phyloP scores from a whole-genome alignment of 2,888 invertebrate species.

The Xestobium rufovillosum region DNA sequence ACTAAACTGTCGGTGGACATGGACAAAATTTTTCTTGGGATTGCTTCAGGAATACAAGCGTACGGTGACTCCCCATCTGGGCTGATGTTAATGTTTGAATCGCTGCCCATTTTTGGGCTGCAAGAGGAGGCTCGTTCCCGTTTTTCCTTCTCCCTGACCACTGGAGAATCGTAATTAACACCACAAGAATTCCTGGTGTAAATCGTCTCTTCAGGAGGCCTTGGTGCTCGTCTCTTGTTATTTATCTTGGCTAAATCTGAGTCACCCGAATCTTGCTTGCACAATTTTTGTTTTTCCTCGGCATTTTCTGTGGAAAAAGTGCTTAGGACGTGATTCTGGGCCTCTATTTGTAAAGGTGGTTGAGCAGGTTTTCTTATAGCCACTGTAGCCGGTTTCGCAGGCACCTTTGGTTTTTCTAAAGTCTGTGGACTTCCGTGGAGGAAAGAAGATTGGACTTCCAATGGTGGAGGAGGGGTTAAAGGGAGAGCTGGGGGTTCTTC shows the following conservation, averaged over 20 bases:
- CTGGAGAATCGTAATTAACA: conserved; percentile 51
- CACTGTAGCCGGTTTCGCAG: conserved; percentile 56
- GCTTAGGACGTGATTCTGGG: conserved; percentile 27
- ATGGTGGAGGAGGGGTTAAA: conserved; percentile 57
- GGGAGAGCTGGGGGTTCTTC: conserved; percentile 62
- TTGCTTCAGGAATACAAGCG: conserved; percentile 53
- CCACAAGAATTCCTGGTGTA: conserved; percentile 55
- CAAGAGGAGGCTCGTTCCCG: conserved; percentile 60
- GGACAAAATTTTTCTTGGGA: conserved; percentile 62
- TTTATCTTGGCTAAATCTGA: conserved; percentile 40
- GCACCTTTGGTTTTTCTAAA: conserved; percentile 58
- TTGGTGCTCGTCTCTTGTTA: conserved; percentile 70
- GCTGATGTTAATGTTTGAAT: conserved; percentile 38
- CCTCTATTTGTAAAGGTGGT: conserved; percentile 17
- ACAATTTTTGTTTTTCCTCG: conserved; percentile 41
- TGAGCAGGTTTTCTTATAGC: conserved; percentile 31
- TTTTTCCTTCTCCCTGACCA: conserved; percentile 63
- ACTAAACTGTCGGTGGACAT: conserved; percentile 65
- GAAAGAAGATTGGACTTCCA: conserved; percentile 57
- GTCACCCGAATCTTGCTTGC: conserved; percentile 52
- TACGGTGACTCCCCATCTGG: no score
- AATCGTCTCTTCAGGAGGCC: conserved; percentile 60
- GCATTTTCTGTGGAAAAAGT: conserved; percentile 27
- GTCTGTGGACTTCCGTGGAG: conserved; percentile 54
- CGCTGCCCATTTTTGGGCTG: conserved; percentile 53